phyloP scores from a whole-genome alignment of 2,113 vertebrate genomes.

The Saccopteryx leptura region DNA sequence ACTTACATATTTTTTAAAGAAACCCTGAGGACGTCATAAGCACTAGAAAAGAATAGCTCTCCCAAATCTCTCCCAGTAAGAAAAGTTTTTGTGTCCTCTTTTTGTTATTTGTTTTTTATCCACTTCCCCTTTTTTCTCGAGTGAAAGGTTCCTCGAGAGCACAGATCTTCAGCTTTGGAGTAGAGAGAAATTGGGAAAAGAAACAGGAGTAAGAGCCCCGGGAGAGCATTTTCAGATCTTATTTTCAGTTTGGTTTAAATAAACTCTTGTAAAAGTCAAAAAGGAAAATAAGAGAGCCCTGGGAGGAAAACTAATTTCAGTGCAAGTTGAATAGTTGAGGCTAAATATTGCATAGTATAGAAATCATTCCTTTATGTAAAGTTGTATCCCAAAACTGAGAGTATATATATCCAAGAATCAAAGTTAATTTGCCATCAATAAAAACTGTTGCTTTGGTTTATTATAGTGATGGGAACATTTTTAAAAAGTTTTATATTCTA shows the following conservation, averaged over 20 bases:
- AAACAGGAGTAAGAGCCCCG: background rate
- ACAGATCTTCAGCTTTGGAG: background rate
- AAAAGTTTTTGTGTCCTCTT: background rate
- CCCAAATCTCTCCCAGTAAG: background rate
- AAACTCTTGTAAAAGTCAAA: too few relatives aligned
- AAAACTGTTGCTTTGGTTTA: background rate
- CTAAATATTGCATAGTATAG: background rate
- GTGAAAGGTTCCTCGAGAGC: background rate
- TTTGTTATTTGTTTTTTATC: background rate
- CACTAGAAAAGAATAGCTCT: slow-evolving; percentile 5
- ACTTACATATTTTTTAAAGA: background rate
- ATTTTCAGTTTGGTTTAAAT: too few relatives aligned
- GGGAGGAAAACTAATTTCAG: background rate
- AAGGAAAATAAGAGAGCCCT: background rate
- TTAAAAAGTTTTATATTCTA: background rate
- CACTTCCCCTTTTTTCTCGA: background rate
- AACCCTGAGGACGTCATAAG: background rate
- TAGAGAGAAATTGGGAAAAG: background rate
- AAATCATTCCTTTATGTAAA: slow-evolving; percentile 12
- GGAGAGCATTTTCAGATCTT: background rate
- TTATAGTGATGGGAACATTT: background rate
- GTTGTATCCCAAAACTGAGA: background rate
- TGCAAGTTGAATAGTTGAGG: background rate
- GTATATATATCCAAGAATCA: background rate
- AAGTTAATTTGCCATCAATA: background rate